Evolutionary conservation across 2,888 invertebrate genomes (phyloP), one percentile per base, ranked within the genome.

Genomic region (Standfussiana lucernea): DNA sequence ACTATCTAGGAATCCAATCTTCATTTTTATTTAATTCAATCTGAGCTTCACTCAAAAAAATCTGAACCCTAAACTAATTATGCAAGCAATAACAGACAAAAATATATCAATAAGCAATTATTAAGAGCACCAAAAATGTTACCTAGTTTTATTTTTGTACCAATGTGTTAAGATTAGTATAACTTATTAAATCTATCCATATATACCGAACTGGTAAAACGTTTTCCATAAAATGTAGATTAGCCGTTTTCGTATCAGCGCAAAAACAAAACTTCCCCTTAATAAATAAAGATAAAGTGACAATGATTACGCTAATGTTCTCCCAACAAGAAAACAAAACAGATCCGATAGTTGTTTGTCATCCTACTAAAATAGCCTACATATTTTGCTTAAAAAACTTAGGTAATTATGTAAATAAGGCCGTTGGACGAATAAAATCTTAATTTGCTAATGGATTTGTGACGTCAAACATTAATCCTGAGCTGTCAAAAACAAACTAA

Each of bases 361-460:
- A 71, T 67, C 50, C 32, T 42, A 37, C 24, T 62, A 68, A 65
- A 15, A 64, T 35, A 75, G 15, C 1, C 47, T 21, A 71, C 24
- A 62, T 21, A 50, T 74, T 75, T 61, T 79, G 32, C 53, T 7
- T 15, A 75, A 79, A 74, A 67, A 73, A 72, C 66, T 79, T 67
- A 50, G 50, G 37, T 40, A 79, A 82, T 84, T 85, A 87, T 75
- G 76, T 28, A 75, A 83, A 83, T 75, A 77, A 72, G 70, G 67
- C 32, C 56, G 62, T 65, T 50, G 68, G 28, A 35, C 28, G n/a
- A 76, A 88, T 81, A 84, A 77, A 82, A 84, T 77, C 53, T 65
- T 80, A 89, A 87, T 89, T 84, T 75, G 53, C 87, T 88, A 89
- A 89, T 89, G 88, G 87, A 80, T 11, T 64, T 40, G 80, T 68